Base-by-base conservation (phyloP, 1,140 invertebrate species). In the Caenorhabditis tropicalis region DNA sequence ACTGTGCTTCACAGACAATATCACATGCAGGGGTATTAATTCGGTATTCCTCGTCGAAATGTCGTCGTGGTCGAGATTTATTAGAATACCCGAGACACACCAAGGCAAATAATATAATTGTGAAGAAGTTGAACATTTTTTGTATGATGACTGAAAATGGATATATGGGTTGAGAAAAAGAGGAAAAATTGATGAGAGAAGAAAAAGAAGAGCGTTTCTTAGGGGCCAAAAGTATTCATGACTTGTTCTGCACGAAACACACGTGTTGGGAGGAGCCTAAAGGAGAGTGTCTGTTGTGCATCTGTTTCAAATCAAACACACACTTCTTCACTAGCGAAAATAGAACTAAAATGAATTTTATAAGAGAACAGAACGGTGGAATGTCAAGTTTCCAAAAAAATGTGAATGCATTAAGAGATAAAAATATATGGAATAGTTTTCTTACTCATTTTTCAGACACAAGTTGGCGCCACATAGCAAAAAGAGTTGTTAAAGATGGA, bases 251-350 rank as follows among this genome's bases (percentile, higher is more conserved):
- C 36, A 74, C 65, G 65, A 74, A 39, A 31, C 65, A 74, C 65
- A 74, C 65, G 65, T 74, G 65, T 24, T 39, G 36, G 36, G 65
- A 24, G 65, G 65, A 43, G 65, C 65, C 65, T 43, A 43, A 74
- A 74, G 36, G 43, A 74, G n/a, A n/a, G 21, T 43, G 36, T 74
- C 36, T 74, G 65, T 74, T 46, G 65, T 74, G 65, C 65, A 74
- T 74, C 65, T 74, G 65, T 74, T 74, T 74, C 36, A 43, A 74
- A 74, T 74, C 65, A 74, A 74, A 31, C 65, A 74, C 36, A 12
- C n/a, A 24, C 43, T 46, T 24, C 33, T 31, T 33, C n/a, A 27
- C 29, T 15, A 36, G 58, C 65, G 43, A 74, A 43, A 74, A 74
- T 74, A 74, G 65, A 74, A 74, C 29, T 12, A 65, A 31, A 65